These are phyloP conservation scores for Manis pentadactyla DNA, from an alignment of 2,797 vertebrate genomes.

Conservation along the genomic window DNA sequence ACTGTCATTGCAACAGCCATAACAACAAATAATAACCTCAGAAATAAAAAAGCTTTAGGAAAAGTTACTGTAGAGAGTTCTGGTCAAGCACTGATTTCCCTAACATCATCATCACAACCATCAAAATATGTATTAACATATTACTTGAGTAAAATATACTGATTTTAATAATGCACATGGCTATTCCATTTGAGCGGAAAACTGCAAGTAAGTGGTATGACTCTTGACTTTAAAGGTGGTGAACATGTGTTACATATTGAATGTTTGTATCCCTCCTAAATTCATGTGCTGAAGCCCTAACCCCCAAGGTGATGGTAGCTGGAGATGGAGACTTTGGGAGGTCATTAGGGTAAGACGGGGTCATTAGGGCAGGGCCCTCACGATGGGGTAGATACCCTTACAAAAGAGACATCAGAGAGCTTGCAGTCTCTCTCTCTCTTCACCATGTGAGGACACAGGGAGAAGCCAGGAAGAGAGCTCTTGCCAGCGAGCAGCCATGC, in stretches of 20 bases:
- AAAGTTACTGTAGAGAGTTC: neutral
- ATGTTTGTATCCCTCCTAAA: neutral
- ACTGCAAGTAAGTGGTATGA: neutral
- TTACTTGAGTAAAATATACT: neutral
- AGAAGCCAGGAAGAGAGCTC: neutral
- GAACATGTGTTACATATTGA: neutral
- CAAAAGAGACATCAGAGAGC: neutral
- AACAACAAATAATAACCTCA: neutral
- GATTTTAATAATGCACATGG: neutral
- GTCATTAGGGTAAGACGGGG: neutral
- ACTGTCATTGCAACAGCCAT: neutral
- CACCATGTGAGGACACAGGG: neutral
- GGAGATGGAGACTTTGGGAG: neutral
- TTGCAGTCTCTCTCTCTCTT: neutral
- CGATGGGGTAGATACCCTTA: neutral
- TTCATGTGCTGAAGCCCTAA: neutral
- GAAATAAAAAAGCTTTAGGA: neutral
- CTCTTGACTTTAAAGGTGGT: neutral
- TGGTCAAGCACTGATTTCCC: neutral
- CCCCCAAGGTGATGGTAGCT: neutral
- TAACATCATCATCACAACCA: neutral
- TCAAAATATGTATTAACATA: neutral
- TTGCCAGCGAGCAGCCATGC: neutral
- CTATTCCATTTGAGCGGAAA: neutral
- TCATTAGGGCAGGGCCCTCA: neutral